Base-by-base conservation (phyloP, 2,113 vertebrate genomes). In the Nymphicus hollandicus region DNA sequence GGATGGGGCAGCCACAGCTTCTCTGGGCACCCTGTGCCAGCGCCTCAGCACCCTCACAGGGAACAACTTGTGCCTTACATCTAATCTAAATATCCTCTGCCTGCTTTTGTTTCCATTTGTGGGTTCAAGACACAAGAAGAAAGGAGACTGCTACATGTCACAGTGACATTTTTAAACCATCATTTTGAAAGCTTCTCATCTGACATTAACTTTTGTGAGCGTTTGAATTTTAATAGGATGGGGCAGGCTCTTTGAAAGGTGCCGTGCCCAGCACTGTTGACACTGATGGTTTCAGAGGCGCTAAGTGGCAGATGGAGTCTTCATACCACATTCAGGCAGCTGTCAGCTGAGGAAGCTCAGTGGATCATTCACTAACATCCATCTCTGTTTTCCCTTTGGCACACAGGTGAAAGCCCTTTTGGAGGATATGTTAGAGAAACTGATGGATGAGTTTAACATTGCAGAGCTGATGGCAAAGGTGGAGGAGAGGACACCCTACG, bases 401-500 rank as follows among this genome's bases (percentile, higher is more conserved):
- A 46, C 41, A 9, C 98, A 99, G 99, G 99, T 99, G 81, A 99
- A 98, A 61, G 72, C 96, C 1, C 87, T 98, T 25, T 96, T 99
- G 92, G 99, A 99, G 28, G 99, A 99, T 79, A 97, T 99, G 77
- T 10, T 99, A 52, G 99, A 99, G 96, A 99, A 98, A 81, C 86
- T 99, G n/a, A 97, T 97, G 0, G 99, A 99, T 1, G 98, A 99
- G 87, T 99, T 99, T 95, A 99, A 98, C 97, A 97, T 99, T 89
- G 39, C 91, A 1, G 99, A 99, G 88, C 96, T 99, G 94, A 96
- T 98, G 97, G 98, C 95, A 3, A 99, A 96, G 86, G 98, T 98
- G 35, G 98, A 99, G 94, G 99, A 99, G 77, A 98, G 98, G 93
- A 99, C 98, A 0, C 99, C 99, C 0, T 99, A 99, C 13, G 81